These are phyloP conservation scores for Diadumene lineata DNA, from an alignment of 92 coral and sea anemone species.

Conservation along the genomic window DNA sequence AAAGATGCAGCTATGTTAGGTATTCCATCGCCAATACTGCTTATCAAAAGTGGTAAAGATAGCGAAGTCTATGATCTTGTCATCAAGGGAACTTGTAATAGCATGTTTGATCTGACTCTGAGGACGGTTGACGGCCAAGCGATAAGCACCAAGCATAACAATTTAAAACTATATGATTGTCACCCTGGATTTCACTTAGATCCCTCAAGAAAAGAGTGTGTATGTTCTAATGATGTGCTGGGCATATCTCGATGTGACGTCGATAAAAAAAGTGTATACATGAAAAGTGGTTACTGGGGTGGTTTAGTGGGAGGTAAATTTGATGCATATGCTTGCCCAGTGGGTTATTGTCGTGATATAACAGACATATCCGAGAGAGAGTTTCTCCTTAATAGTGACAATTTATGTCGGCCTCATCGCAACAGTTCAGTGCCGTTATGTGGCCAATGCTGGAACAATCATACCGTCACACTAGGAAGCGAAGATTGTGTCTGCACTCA, in stretches of 20 bases:
- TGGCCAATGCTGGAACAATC: conserved; percentile 44
- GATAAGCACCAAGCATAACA: conserved; percentile 6
- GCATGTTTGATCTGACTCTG: conserved; percentile 25
- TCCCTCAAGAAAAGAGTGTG: not conserved
- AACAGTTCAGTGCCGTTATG: conserved; percentile 33
- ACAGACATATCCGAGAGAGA: conserved; percentile 3
- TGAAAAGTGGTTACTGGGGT: conserved; percentile 58
- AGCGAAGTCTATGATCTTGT: conserved; percentile 28
- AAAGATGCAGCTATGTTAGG: conserved; percentile 9
- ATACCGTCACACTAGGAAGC: conserved; percentile 47
- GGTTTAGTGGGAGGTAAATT: conserved; percentile 29
- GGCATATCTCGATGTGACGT: conserved; percentile 39
- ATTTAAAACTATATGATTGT: conserved; percentile 11
- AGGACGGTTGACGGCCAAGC: conserved; percentile 45
- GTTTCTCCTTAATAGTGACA: not conserved
- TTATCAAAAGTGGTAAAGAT: conserved; percentile 25
- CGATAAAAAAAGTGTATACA: conserved; percentile 40
- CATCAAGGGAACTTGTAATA: conserved; percentile 4
- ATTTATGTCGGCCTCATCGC: conserved; percentile 36
- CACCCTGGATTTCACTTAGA: conserved; percentile 35
- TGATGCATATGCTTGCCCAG: conserved; percentile 40
- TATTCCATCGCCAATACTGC: conserved; percentile 55
- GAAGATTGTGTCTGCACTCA: conserved; percentile 26
- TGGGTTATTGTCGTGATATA: conserved; percentile 28
- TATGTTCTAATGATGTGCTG: conserved; percentile 19